A percentile compares a stretch with the other conserved stretches of the same genome.
These are phyloP conservation scores for Acrobeloides nanus DNA, from an alignment of 2,888 invertebrate species.

Conservation along the genomic window DNA sequence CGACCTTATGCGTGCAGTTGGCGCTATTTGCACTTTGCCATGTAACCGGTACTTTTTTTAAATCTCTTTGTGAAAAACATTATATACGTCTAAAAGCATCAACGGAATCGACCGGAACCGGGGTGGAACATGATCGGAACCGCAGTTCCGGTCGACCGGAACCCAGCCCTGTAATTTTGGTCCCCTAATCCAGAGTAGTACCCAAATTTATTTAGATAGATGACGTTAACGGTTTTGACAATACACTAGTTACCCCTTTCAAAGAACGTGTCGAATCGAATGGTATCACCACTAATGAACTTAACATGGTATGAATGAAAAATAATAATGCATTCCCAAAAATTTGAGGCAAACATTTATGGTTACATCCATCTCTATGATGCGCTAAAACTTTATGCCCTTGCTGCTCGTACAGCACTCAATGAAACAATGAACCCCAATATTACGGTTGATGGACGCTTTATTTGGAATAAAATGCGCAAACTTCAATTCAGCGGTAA, in stretches of 20 bases:
- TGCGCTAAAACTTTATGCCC: slow-evolving; percentile 43
- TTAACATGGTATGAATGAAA: slow-evolving; percentile 42
- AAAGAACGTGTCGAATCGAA: slow-evolving; percentile 40
- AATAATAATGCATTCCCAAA: no score
- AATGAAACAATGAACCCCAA: slow-evolving; percentile 34
- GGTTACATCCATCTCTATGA: slow-evolving; percentile 52
- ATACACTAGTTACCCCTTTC: slow-evolving; percentile 47
- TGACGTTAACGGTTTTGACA: slow-evolving; percentile 52
- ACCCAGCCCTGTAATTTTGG: no score
- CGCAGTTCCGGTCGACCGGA: no score
- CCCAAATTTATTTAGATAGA: slow-evolving; percentile 29
- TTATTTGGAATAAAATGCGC: slow-evolving; percentile 50
- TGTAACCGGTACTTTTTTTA: no score
- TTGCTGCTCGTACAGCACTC: slow-evolving; percentile 40
- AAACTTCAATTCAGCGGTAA: slow-evolving; percentile 35
- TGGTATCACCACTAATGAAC: slow-evolving; percentile 37
- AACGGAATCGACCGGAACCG: no score
- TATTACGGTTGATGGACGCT: slow-evolving; percentile 38
- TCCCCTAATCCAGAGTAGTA: no score
- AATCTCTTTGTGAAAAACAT: no score
- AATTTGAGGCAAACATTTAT: slow-evolving; percentile 37
- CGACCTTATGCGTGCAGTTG: no score
- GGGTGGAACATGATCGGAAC: no score
- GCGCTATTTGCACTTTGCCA: no score
- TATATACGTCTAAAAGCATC: no score